Evolutionary conservation across 2,888 invertebrate genomes (phyloP).

Genomic region (Phengaris alcon): DNA sequence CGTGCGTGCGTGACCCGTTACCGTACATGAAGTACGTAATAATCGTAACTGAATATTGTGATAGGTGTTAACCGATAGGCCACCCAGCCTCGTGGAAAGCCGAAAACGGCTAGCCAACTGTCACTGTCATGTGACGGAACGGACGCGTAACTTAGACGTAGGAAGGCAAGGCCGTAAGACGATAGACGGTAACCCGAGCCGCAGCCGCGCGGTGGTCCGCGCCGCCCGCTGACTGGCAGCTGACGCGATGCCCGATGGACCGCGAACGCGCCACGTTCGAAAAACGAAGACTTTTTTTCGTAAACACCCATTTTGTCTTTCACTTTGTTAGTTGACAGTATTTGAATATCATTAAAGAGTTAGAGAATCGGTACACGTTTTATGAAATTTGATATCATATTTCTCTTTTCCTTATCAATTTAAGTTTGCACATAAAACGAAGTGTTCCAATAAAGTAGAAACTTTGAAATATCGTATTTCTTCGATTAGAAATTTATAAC

Average conservation of each 20-base stretch:
- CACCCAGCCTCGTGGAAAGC: conserved; percentile 54
- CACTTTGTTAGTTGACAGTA: conserved; percentile 45
- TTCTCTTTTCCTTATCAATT: conserved; percentile 15
- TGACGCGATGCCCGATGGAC: conserved; percentile 77
- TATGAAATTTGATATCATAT: conserved; percentile 10
- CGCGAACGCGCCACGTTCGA: conserved; percentile 74
- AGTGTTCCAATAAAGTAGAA: conserved; percentile 25
- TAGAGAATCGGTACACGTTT: neutral
- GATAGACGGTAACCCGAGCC: conserved; percentile 74
- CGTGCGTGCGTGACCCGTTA: neutral
- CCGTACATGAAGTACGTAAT: neutral
- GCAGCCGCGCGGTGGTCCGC: conserved; percentile 69
- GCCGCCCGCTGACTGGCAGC: conserved; percentile 69
- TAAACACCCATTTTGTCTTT: conserved; percentile 43
- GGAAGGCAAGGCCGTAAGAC: conserved; percentile 71
- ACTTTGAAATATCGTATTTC: conserved; percentile 38
- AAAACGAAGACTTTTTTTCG: conserved; percentile 53
- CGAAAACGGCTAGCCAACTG: conserved; percentile 66
- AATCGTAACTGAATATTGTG: conserved; percentile 5
- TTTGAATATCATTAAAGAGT: conserved; percentile 31
- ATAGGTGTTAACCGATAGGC: conserved; percentile 44
- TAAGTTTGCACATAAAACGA: conserved; percentile 20
- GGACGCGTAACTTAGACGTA: conserved; percentile 76
- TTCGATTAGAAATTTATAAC: conserved; percentile 67
- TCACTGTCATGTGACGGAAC: conserved; percentile 47